Evolutionary conservation across 2,113 vertebrate species (phyloP).

Genomic region (Sorex araneus): DNA sequence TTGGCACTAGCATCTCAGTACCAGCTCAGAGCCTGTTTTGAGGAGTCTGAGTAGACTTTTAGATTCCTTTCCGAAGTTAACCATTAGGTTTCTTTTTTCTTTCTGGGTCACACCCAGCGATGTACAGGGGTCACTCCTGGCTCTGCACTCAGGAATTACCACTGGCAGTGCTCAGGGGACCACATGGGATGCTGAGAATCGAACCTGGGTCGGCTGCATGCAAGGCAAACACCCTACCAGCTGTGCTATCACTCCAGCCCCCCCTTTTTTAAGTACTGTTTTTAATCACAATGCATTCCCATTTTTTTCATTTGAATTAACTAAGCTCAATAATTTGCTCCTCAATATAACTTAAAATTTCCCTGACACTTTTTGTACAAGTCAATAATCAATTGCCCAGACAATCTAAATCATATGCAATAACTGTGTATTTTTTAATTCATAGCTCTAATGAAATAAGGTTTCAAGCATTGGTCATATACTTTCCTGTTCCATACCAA

Average conservation of each 20-base stretch:
- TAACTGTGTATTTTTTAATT: not conserved
- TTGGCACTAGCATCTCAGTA: not conserved
- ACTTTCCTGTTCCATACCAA: not conserved
- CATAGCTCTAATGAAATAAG: conserved; percentile 33
- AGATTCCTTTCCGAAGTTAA: conserved; percentile 18
- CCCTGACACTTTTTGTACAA: not conserved
- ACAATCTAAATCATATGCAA: conserved; percentile 38
- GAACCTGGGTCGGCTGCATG: no score
- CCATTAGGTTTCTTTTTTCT: not conserved
- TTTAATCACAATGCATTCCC: not conserved
- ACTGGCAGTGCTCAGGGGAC: no score
- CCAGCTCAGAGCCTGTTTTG: not conserved
- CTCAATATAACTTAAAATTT: conserved; percentile 20
- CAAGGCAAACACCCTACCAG: no score
- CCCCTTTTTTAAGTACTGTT: no score
- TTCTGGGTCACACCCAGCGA: no score
- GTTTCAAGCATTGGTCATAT: not conserved
- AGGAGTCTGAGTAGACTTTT: not conserved
- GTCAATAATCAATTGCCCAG: not conserved
- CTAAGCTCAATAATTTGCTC: conserved; percentile 26
- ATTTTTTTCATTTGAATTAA: conserved; percentile 12
- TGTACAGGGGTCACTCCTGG: no score
- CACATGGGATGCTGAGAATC: no score
- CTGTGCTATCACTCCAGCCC: no score
- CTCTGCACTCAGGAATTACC: no score